Conservation (phyloP, 1,140 invertebrate species). For the Manduca sexta region DNA sequence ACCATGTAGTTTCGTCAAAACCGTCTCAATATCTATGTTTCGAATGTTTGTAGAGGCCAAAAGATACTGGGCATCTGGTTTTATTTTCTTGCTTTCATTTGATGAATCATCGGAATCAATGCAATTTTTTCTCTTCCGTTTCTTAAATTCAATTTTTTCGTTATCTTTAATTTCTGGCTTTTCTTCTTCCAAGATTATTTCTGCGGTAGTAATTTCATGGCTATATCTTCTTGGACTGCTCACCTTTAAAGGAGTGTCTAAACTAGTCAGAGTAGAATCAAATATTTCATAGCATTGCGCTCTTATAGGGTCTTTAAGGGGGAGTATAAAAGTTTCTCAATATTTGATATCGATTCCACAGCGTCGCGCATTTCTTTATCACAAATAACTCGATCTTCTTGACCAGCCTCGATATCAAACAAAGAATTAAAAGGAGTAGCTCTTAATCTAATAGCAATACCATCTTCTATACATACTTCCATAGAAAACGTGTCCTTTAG, state of each 20-base stretch:
- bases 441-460: conserved; percentile 45
- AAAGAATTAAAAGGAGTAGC: conserved; percentile 34
- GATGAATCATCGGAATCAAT: conserved; percentile 34
- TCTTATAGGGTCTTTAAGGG: conserved; percentile 42
- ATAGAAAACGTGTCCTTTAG: conserved; percentile 59
- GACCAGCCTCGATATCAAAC: conserved; percentile 27
- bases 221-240: conserved; percentile 27
- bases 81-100: conserved; percentile 37
- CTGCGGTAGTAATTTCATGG: conserved; percentile 26
- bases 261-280: conserved; percentile 58
- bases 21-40: conserved; percentile 65
- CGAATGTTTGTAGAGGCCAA: conserved; percentile 56
- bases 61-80: conserved; percentile 45
- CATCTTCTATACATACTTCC: conserved; percentile 61
- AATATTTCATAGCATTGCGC: conserved; percentile 51
- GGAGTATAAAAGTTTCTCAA: conserved; percentile 51
- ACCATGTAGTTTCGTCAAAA: conserved; percentile 59
- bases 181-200: conserved; percentile 51
- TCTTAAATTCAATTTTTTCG: conserved; percentile 44
- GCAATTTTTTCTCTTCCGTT: conserved; percentile 45
- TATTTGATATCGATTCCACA: conserved; percentile 41
- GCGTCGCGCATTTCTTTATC: conserved; percentile 39
- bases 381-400: conserved; percentile 16
- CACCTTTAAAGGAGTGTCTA: conserved; percentile 57
- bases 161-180: conserved; percentile 39